These are phyloP conservation scores for Dendropsophus ebraccatus DNA, from an alignment of 2,113 vertebrate genomes.

Conservation along the genomic window DNA sequence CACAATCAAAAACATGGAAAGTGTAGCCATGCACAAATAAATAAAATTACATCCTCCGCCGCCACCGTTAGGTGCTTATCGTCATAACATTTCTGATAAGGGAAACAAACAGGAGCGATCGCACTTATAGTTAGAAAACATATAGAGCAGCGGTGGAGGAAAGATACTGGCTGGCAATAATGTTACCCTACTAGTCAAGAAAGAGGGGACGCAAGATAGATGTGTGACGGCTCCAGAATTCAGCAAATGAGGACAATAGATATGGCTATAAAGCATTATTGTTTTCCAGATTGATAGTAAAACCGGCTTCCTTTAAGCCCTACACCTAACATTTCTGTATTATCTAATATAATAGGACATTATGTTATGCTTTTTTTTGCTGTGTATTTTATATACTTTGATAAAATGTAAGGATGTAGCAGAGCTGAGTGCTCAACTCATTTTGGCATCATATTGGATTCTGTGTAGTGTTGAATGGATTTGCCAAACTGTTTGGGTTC, in stretches of 20 bases:
- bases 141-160: not conserved
- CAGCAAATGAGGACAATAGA: not conserved
- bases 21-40: slow-evolving; percentile 22
- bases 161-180: not conserved
- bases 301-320: not conserved
- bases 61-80: not conserved
- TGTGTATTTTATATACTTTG: not conserved
- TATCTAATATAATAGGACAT: not conserved
- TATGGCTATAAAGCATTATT: not conserved
- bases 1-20: slow-evolving; percentile 23
- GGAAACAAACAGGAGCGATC: slow-evolving; percentile 16
- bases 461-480: not conserved
- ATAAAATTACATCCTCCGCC: not conserved
- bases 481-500: too few species aligned
- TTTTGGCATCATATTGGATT: not conserved
- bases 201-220: not conserved
- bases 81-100: slow-evolving; percentile 6
- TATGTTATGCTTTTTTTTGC: not conserved
- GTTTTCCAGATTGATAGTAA: slow-evolving; percentile 4
- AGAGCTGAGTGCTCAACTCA: not conserved
- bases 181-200: not conserved
- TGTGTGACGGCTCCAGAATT: not conserved
- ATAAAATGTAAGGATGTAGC: not conserved
- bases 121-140: not conserved
- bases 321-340: not conserved